Conservation (phyloP, 92 coral and sea anemone species). For the Pocillopora grandis region DNA sequence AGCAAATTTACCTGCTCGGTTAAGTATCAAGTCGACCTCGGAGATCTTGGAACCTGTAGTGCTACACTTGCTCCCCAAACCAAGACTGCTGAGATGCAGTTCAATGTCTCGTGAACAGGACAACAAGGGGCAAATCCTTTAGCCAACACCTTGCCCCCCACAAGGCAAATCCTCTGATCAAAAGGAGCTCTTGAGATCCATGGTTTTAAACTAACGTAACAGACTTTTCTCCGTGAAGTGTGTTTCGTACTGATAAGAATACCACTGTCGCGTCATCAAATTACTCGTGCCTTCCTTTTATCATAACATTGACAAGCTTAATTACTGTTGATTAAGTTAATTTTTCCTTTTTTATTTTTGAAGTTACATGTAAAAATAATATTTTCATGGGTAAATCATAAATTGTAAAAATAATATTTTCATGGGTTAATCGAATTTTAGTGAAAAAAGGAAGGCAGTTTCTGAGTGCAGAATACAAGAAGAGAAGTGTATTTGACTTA, state of each 20-base stretch:
- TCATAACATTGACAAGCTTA: no score
- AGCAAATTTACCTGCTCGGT: conserved; percentile 20
- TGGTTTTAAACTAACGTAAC: background rate
- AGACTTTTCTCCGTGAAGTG: background rate
- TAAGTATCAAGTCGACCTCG: conserved; percentile 25
- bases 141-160: conserved; percentile 24
- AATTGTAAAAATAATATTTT: background rate
- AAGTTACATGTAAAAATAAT: background rate
- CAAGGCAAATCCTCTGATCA: conserved; percentile 32
- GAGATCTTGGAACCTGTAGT: conserved; percentile 34
- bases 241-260: background rate
- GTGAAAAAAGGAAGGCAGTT: background rate
- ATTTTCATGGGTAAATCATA: background rate
- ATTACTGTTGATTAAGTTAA: background rate
- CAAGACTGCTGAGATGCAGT: conserved; percentile 36
- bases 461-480: background rate
- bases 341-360: background rate
- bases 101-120: conserved; percentile 27
- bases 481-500: background rate
- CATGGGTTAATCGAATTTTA: background rate
- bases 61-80: conserved; percentile 33
- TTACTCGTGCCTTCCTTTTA: background rate
- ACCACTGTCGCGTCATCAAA: background rate
- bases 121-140: conserved; percentile 33
- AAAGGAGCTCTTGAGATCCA: conserved; percentile 40